Evolutionary conservation across 2,888 invertebrate species (phyloP).

Genomic region (Brachypalpus laphriformis): DNA sequence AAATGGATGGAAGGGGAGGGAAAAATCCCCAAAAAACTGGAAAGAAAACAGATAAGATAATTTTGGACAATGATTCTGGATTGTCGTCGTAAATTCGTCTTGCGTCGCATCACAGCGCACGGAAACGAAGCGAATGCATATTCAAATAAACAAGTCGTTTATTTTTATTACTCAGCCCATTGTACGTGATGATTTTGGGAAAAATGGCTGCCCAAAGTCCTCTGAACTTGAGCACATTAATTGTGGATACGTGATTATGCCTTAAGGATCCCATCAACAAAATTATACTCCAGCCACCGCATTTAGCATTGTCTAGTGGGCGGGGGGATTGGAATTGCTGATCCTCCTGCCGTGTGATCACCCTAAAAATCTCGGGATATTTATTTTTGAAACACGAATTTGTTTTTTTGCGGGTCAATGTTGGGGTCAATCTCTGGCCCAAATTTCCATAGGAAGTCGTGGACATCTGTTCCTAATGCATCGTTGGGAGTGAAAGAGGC

Average conservation of each 20-base stretch:
- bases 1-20: neutral
- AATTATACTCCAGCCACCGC: slow-evolving; percentile 42
- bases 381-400: slow-evolving; percentile 60
- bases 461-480: slow-evolving; percentile 71
- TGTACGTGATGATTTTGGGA: slow-evolving; percentile 72
- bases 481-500: slow-evolving; percentile 20
- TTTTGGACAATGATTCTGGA: slow-evolving; percentile 21
- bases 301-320: slow-evolving; percentile 5
- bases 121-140: slow-evolving; percentile 17
- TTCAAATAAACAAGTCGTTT: slow-evolving; percentile 74
- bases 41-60: slow-evolving; percentile 49
- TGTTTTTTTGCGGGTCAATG: slow-evolving; percentile 63
- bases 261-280: slow-evolving; percentile 62
- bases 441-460: slow-evolving; percentile 46
- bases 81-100: slow-evolving; percentile 49
- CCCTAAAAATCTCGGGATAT: neutral
- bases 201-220: slow-evolving; percentile 62
- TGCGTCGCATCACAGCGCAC: slow-evolving; percentile 13
- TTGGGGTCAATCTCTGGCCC: slow-evolving; percentile 63
- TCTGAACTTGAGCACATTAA: slow-evolving; percentile 71
- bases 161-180: slow-evolving; percentile 63
- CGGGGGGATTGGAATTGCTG: neutral
- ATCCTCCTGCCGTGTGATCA: neutral
- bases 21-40: neutral
- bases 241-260: slow-evolving; percentile 66